Evolutionary conservation across 2,113 vertebrate genomes (phyloP).

Genomic region (Cololabis saira): DNA sequence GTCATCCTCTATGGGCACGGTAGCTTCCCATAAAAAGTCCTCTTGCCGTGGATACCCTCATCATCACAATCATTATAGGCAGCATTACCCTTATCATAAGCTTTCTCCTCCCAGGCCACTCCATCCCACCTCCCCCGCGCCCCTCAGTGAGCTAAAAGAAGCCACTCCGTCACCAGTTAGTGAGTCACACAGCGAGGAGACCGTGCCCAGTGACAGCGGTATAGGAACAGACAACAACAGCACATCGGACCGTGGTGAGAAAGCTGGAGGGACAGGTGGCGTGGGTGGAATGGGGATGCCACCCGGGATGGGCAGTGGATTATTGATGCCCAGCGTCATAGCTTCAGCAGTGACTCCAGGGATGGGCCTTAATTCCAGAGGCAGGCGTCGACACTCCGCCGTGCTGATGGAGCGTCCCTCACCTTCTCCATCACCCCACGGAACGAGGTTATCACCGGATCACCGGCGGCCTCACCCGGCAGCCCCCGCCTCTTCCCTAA

Average conservation of each 20-base stretch:
- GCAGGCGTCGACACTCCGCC: slow-evolving; percentile 86
- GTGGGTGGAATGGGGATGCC: slow-evolving; percentile 73
- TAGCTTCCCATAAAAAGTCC: slow-evolving; percentile 79
- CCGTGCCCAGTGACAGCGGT: slow-evolving; percentile 95
- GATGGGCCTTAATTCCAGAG: slow-evolving; percentile 74
- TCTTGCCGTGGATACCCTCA: slow-evolving; percentile 79
- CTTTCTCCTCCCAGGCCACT: slow-evolving; percentile 82
- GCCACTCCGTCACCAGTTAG: slow-evolving; percentile 97
- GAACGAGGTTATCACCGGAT: slow-evolving; percentile 80
- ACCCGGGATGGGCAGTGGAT: slow-evolving; percentile 69
- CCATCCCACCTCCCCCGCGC: slow-evolving; percentile 85
- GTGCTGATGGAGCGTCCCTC: slow-evolving; percentile 89
- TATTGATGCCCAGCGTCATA: slow-evolving; percentile 86
- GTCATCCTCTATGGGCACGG: slow-evolving; percentile 40
- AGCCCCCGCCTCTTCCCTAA: slow-evolving; percentile 68
- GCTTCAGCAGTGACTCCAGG: slow-evolving; percentile 81
- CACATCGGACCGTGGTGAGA: slow-evolving; percentile 96
- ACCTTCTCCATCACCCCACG: slow-evolving; percentile 82
- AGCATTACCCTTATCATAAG: slow-evolving; percentile 82
- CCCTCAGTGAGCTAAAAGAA: slow-evolving; percentile 94
- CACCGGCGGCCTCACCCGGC: slow-evolving; percentile 81
- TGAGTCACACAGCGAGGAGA: slow-evolving; percentile 99
- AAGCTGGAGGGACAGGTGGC: slow-evolving; percentile 78
- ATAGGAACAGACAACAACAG: slow-evolving; percentile 99
- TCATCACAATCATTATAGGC: slow-evolving; percentile 82